Evolutionary conservation across 1,140 invertebrate genomes (phyloP), one percentile per base, ranked within the genome.

Genomic region (Aradophagus sp.): DNA sequence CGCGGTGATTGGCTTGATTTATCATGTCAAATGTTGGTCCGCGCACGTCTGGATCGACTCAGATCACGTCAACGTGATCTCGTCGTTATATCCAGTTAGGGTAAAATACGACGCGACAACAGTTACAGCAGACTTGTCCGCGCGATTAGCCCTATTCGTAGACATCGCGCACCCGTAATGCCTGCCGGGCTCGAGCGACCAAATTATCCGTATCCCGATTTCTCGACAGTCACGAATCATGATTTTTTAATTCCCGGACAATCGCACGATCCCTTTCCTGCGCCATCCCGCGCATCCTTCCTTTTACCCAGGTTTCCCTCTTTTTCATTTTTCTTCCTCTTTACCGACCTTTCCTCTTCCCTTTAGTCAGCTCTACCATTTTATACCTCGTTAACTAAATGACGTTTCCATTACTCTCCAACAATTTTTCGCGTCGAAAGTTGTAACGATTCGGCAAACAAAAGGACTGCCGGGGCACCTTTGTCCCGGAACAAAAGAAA

Each of bases 61-160:
- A 47, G 66, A 73, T 77, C 75, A 65, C 71, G 72, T 77, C 72
- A 74, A 73, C 74, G 76, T 79, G 80, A 77, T 77, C 75, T 80
- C 76, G 74, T 74, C 76, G 80, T 76, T 75, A 74, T 76, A 79
- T 81, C 80, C 84, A 84, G 84, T 85, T 84, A 86, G 78, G 74
- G 76, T 61, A 71, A 73, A 73, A 71, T 74, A 52, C 66, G 75
- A 79, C 74, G 77, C 73, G 74, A 76, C 78, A 83, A 83, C 77
- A 80, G 74, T 81, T 78, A 74, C 69, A 48, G 52, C 70, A 56
- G 71, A 78, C 68, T 71, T 63, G 73, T 77, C 72, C 69, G 58
- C 55, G 69, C 48, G 15, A 85, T 86, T 86, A 72, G 82, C 83
- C 75, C 82, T 83, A 85, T 86, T 84, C 80, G 68, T 75, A 79